These are phyloP conservation scores for Hirtodrosophila histrioides DNA, from an alignment of 2,888 invertebrate species.

Conservation along the genomic window DNA sequence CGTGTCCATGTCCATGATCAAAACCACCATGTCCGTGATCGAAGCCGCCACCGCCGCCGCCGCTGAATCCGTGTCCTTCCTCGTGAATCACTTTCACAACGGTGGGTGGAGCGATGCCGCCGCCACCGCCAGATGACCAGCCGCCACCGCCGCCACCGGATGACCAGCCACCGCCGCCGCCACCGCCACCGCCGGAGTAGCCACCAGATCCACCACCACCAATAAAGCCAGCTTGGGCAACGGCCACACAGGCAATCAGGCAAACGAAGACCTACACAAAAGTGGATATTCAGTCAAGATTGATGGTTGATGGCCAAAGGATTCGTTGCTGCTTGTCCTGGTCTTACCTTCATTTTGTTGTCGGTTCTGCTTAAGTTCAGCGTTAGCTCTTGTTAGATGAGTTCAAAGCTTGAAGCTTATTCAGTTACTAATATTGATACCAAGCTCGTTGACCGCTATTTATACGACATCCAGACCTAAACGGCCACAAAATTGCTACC, in stretches of 20 bases:
- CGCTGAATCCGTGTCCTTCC: conserved; percentile 31
- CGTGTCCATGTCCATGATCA: conserved; percentile 18
- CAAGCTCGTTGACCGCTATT: conserved; percentile 48
- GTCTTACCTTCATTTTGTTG: conserved; percentile 72
- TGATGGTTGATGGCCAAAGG: too few species aligned
- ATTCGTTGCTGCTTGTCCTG: too few species aligned
- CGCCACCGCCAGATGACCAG: conserved; percentile 23
- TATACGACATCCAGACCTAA: conserved; percentile 44
- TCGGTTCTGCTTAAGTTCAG: conserved; percentile 56
- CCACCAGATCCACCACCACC: conserved; percentile 51
- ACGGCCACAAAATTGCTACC: conserved; percentile 15
- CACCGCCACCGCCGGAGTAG: conserved; percentile 36
- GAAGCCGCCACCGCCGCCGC: conserved; percentile 27
- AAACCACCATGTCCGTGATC: conserved; percentile 26
- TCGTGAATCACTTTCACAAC: conserved; percentile 52
- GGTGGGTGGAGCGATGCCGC: conserved; percentile 36
- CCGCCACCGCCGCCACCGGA: conserved; percentile 40
- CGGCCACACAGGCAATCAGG: conserved; percentile 63
- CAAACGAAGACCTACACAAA: conserved; percentile 61
- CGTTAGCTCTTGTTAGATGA: conserved; percentile 58
- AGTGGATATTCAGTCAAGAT: not conserved
- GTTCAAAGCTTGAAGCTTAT: conserved; percentile 58
- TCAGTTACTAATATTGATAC: conserved; percentile 59
- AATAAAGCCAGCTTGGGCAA: conserved; percentile 63
- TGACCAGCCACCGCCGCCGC: conserved; percentile 39